Evolutionary conservation across 2,113 vertebrate genomes (phyloP), one percentile per base, ranked within the genome.

Genomic region (Semnornis frantzii): DNA sequence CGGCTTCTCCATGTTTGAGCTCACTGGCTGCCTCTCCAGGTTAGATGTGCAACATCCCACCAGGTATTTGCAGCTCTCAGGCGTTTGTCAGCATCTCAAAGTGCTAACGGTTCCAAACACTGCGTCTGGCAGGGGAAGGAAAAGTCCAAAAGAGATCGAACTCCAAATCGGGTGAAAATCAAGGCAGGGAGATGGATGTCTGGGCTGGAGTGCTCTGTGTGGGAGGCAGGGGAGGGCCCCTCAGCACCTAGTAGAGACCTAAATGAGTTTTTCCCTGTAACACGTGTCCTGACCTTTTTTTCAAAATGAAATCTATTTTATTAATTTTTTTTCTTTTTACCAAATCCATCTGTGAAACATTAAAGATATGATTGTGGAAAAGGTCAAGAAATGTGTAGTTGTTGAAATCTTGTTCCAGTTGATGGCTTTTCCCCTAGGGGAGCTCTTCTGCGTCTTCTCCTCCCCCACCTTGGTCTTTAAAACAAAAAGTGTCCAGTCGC

Each of bases 261-360:
- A 69, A 97, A 97, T 98, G 97, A 98, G 94, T 95, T 98, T 98
- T 97, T 96, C 80, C 42, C 87, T 87, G 71, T 93, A 97, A 98
- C 97, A 97, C 92, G 39, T 96, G 97, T 97, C 92, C 95, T 98
- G 97, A 98, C 98, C 97, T 98, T 98, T 95, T 97, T 97, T 94
- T 21, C 91, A 92, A 91, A 96, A 96, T 97, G 96, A 97, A 97
- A 97, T 96, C 96, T 90, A 89, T 97, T 97, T 97, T 97, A 97
- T 97, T 98, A 97, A 96, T 97, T 97, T 97, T 44, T 42, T 97
- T 96, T 96, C 94, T 96, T 98, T 98, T 97, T 92, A 97, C 92
- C 96, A 95, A 87, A 92, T 95, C 91, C 24, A 0, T 82, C 81
- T 28, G n/a, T 74, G 91, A 88, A 90, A 71, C 83, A 54, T 91